phyloP scores from a whole-genome alignment of 2,888 invertebrate genomes.

The Idaea straminata region DNA sequence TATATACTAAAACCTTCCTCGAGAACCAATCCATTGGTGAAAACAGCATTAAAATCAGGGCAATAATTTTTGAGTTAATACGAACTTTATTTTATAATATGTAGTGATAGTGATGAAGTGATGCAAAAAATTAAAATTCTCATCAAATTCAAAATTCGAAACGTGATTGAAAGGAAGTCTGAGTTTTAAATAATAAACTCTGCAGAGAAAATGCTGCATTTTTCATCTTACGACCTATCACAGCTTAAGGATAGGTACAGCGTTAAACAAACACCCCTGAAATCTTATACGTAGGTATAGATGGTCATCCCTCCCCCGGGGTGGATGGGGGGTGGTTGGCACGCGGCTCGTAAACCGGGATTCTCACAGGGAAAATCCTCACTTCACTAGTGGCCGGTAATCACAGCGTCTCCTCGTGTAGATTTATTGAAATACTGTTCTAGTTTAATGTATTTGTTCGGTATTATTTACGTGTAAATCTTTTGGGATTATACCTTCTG shows the following conservation, averaged over 20 bases:
- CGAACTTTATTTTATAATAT: no score
- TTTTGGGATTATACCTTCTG: conserved; percentile 3
- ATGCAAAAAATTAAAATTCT: no score
- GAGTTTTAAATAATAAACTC: neutral
- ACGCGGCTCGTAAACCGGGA: conserved; percentile 70
- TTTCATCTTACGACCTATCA: conserved; percentile 12
- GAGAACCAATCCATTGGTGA: no score
- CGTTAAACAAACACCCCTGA: conserved; percentile 32
- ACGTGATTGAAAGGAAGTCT: neutral
- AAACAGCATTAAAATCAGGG: no score
- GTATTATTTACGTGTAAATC: neutral
- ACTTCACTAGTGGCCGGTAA: conserved; percentile 71
- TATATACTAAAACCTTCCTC: no score
- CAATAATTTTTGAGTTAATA: no score
- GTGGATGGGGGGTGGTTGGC: conserved; percentile 36
- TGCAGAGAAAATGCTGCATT: conserved; percentile 6
- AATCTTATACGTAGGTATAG: conserved; percentile 43
- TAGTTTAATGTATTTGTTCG: conserved; percentile 24
- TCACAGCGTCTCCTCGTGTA: conserved; percentile 56
- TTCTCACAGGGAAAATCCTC: conserved; percentile 69
- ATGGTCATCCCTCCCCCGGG: conserved; percentile 48
- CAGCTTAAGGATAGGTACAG: conserved; percentile 7
- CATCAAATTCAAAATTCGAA: neutral
- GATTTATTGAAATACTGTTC: conserved; percentile 56
- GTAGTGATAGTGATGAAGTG: no score